phyloP scores from a whole-genome alignment of 2,888 invertebrate species.

The Hartigia nigra region DNA sequence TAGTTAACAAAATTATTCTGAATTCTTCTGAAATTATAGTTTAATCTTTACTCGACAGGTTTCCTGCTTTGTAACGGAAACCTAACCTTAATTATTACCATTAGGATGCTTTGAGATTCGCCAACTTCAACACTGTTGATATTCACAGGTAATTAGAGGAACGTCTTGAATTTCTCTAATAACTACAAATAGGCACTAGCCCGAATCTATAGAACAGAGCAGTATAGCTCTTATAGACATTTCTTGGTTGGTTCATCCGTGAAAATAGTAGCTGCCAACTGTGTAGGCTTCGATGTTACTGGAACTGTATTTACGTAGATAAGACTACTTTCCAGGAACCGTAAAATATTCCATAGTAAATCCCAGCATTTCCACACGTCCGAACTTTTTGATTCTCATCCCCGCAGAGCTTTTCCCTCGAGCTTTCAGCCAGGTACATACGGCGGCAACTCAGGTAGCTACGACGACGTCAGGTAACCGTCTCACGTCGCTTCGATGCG shows the following conservation, averaged over 20 bases:
- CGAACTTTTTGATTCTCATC: neutral
- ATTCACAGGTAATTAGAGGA: too few relatives aligned
- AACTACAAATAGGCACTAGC: neutral
- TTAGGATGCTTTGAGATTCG: too few relatives aligned
- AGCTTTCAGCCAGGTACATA: neutral
- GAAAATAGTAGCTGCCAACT: neutral
- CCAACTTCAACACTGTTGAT: too few relatives aligned
- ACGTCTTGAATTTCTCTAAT: too few relatives aligned
- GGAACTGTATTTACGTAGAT: neutral
- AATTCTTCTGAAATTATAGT: too few relatives aligned
- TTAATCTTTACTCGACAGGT: too few relatives aligned
- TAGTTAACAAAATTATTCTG: too few relatives aligned
- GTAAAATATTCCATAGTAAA: neutral
- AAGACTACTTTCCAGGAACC: neutral
- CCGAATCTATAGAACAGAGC: neutral
- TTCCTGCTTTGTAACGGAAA: too few relatives aligned
- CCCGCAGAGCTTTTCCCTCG: neutral
- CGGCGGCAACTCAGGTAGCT: neutral
- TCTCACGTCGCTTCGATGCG: conserved; percentile 47
- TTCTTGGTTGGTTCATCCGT: neutral
- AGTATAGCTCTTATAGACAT: neutral
- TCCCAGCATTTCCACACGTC: neutral
- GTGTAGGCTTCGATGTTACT: neutral
- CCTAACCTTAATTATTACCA: too few relatives aligned
- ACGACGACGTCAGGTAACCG: conserved; percentile 25